Percentiles rank a stretch among this genome's conserved stretches.
Evolutionary conservation across 2,113 vertebrate genomes (phyloP).

Genomic region (Paracanthobrama guichenoti): DNA sequence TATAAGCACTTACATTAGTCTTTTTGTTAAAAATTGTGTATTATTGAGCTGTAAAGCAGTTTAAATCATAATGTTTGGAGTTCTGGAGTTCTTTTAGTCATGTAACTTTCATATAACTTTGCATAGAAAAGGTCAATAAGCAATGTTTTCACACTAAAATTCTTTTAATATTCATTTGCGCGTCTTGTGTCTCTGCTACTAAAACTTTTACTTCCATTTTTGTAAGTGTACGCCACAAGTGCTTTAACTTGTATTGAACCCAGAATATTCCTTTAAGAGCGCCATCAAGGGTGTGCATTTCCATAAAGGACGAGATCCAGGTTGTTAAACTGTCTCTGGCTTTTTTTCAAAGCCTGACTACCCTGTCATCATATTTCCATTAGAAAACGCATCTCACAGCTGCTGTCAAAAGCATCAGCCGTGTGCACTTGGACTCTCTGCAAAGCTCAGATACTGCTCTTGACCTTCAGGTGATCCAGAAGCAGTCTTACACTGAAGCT

Average conservation of each 20-base stretch:
- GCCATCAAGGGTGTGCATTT: not conserved
- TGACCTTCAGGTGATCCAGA: constrained; percentile 66
- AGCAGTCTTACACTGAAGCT: constrained; percentile 25
- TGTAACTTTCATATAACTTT: not conserved
- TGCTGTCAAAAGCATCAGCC: constrained; percentile 23
- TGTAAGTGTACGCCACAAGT: not conserved
- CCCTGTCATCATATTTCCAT: constrained; percentile 44
- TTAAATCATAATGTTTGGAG: not conserved
- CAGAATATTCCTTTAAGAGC: not conserved
- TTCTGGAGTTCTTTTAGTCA: not conserved
- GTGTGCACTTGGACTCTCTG: constrained; percentile 4
- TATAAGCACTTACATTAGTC: not conserved
- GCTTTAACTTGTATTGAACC: not conserved
- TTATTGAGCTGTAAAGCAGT: not conserved
- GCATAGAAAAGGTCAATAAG: not conserved
- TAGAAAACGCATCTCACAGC: constrained; percentile 38
- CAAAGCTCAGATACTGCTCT: constrained; percentile 45
- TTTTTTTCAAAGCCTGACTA: constrained; percentile 28
- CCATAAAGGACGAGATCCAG: not conserved
- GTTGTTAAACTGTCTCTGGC: not conserved
- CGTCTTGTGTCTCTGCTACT: not conserved
- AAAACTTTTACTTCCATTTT: not conserved
- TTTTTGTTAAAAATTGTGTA: not conserved
- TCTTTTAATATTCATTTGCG: not conserved
- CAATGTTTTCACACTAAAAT: not conserved